Evolutionary conservation across 2,888 invertebrate species (phyloP).

Genomic region (Drosophila prostipennis): DNA sequence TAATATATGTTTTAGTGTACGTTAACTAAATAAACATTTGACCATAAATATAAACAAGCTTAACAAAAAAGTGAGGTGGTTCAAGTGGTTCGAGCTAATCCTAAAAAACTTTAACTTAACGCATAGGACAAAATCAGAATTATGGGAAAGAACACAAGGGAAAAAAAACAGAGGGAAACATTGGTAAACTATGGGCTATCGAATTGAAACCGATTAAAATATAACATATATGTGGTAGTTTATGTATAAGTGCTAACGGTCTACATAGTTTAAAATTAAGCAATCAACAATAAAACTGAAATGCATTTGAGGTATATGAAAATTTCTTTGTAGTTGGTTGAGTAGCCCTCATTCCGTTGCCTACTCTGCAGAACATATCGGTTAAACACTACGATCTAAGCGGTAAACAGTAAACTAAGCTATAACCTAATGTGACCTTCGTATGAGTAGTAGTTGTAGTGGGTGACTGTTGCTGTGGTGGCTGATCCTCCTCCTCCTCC

Average conservation of each 20-base stretch:
- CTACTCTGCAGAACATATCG: slow-evolving; percentile 60
- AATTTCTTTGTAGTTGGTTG: slow-evolving; percentile 83
- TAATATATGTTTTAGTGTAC: slow-evolving; percentile 10
- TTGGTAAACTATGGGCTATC: slow-evolving; percentile 40
- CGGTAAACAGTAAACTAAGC: slow-evolving; percentile 48
- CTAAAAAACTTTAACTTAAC: slow-evolving; percentile 63
- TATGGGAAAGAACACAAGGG: slow-evolving; percentile 26
- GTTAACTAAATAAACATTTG: slow-evolving; percentile 52
- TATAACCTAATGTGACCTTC: slow-evolving; percentile 72
- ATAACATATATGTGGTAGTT: slow-evolving; percentile 28
- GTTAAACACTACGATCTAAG: slow-evolving; percentile 40
- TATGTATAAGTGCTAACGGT: slow-evolving; percentile 24
- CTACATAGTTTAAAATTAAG: slow-evolving; percentile 67
- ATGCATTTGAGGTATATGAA: slow-evolving; percentile 85
- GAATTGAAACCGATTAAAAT: slow-evolving; percentile 45
- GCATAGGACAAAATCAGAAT: slow-evolving; percentile 43
- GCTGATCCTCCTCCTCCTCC: background rate
- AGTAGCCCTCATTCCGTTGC: slow-evolving; percentile 56
- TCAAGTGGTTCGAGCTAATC: slow-evolving; percentile 73
- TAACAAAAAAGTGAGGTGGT: slow-evolving; percentile 79
- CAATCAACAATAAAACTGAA: slow-evolving; percentile 83
- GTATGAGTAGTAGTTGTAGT: slow-evolving; percentile 73
- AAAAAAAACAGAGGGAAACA: slow-evolving; percentile 36
- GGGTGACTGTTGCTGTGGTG: slow-evolving; percentile 65
- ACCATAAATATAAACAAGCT: slow-evolving; percentile 60